Evolutionary conservation across 2,888 invertebrate species (phyloP).

Genomic region (Petrolisthes cinctipes): DNA sequence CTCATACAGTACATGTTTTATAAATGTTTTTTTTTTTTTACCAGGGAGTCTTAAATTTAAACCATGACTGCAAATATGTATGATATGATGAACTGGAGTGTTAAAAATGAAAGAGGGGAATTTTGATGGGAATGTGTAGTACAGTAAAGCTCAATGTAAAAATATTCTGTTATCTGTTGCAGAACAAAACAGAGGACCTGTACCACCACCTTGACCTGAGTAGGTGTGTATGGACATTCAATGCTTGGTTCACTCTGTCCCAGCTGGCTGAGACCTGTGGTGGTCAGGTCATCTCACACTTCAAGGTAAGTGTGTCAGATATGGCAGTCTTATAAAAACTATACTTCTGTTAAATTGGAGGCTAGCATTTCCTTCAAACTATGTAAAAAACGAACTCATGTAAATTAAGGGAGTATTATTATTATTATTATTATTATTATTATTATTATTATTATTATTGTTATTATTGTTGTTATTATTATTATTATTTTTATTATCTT

Average conservation of each 20-base stretch:
- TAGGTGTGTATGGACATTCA: slow-evolving; percentile 70
- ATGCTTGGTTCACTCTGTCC: slow-evolving; percentile 71
- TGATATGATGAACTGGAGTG: too few relatives aligned
- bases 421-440: neutral
- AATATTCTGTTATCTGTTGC: neutral
- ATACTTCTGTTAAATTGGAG: neutral
- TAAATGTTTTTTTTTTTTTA: too few relatives aligned
- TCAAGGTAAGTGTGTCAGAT: slow-evolving; percentile 66
- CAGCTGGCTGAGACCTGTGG: slow-evolving; percentile 71
- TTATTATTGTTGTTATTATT: too few relatives aligned
- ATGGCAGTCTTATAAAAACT: neutral
- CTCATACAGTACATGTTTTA: too few relatives aligned
- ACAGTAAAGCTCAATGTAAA: neutral
- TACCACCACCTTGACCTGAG: slow-evolving; percentile 70
- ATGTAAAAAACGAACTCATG: neutral
- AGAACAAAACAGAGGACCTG: slow-evolving; percentile 66
- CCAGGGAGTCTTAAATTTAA: too few relatives aligned
- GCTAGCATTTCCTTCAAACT: neutral
- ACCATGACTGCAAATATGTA: too few relatives aligned
- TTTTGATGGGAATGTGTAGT: neutral
- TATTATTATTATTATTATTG: too few relatives aligned
- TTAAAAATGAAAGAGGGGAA: too few relatives aligned
- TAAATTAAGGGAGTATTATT: neutral
- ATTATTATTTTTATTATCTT: too few relatives aligned
- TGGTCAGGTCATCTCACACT: slow-evolving; percentile 70